phyloP scores from a whole-genome alignment of 2,113 vertebrate species.

The Plecotus auritus region DNA sequence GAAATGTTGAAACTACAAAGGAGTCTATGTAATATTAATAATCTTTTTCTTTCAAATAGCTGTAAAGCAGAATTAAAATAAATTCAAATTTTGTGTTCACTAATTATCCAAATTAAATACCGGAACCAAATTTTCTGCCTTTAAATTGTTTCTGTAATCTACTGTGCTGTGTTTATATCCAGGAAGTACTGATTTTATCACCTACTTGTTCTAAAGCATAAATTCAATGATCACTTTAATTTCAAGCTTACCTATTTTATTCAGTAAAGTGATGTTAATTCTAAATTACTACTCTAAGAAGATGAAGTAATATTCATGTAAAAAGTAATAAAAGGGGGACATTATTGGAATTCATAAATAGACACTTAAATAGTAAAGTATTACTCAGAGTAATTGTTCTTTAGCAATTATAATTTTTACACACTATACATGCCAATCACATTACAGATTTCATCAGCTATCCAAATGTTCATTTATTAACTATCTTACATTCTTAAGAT shows the following conservation, averaged over 20 bases:
- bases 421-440: background rate
- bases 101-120: background rate
- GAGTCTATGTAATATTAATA: background rate
- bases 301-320: background rate
- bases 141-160: background rate
- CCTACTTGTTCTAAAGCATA: background rate
- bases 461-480: background rate
- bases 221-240: conserved; percentile 5
- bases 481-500: background rate
- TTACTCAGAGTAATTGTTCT: conserved; percentile 1
- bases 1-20: background rate
- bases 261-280: conserved; percentile 15
- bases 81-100: background rate
- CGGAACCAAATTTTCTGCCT: background rate
- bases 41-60: background rate
- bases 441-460: background rate
- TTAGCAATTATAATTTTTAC: background rate
- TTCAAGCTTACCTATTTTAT: conserved; percentile 1
- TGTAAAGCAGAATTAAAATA: background rate
- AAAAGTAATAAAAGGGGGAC: background rate
- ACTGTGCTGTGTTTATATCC: background rate
- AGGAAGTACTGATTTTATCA: background rate
- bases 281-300: conserved; percentile 13
- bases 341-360: conserved; percentile 14
- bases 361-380: conserved; percentile 2